A percentile compares a stretch with the other conserved stretches of the same genome.
Evolutionary conservation across 2,888 invertebrate genomes (phyloP).

Genomic region (Chrysodeixis includens): DNA sequence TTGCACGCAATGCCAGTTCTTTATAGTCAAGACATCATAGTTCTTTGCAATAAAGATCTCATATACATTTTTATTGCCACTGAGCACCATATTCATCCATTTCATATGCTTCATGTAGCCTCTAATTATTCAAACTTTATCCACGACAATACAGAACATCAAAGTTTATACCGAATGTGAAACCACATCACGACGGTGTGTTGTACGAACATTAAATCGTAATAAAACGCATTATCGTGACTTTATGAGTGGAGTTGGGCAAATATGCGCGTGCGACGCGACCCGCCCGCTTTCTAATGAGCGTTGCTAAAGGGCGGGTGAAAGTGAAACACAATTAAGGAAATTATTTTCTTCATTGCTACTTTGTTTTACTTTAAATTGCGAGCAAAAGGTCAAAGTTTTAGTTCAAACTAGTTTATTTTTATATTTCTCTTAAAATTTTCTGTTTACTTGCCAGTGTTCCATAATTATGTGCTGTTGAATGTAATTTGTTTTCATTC

Average conservation of each 20-base stretch:
- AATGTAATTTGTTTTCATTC: too few relatives aligned
- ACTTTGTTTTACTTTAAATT: neutral
- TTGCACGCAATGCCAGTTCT: too few relatives aligned
- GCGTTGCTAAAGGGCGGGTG: constrained; percentile 46
- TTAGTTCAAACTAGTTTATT: neutral
- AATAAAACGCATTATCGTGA: constrained; percentile 58
- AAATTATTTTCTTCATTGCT: neutral
- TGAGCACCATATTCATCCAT: neutral
- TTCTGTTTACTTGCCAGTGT: too few relatives aligned
- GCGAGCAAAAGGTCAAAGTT: neutral
- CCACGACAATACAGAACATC: neutral
- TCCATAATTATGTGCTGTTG: too few relatives aligned
- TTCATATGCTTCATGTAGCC: neutral
- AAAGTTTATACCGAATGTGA: constrained; percentile 29
- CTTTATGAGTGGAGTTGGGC: constrained; percentile 34
- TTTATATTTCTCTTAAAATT: too few relatives aligned
- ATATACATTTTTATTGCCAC: neutral
- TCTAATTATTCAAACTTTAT: neutral
- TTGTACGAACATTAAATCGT: constrained; percentile 45
- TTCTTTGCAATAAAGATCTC: neutral
- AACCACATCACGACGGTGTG: constrained; percentile 33
- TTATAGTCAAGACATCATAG: neutral
- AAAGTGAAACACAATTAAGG: constrained; percentile 28
- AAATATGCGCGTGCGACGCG: constrained; percentile 23
- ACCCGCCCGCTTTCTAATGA: constrained; percentile 53